Evolutionary conservation across 2,113 vertebrate species (phyloP).

Genomic region (Butastur rufipennis): DNA sequence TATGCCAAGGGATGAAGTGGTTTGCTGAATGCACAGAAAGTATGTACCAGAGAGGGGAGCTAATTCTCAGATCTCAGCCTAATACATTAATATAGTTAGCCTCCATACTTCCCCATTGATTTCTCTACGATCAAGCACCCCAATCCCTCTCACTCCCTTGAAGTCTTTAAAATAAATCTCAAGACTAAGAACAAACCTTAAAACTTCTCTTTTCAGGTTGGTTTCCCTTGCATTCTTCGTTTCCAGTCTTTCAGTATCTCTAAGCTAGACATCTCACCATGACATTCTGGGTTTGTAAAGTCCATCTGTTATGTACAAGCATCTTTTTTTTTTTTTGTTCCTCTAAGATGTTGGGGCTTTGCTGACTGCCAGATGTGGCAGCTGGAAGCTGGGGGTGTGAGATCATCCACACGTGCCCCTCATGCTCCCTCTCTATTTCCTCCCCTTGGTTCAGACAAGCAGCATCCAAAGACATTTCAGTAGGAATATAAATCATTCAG

Average conservation of each 20-base stretch:
- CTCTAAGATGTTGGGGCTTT: background rate
- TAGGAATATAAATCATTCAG: background rate
- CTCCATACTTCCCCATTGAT: background rate
- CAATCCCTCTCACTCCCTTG: background rate
- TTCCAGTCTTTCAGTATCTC: background rate
- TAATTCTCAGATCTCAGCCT: background rate
- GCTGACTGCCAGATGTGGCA: conserved; percentile 38
- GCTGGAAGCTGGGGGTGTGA: conserved; percentile 22
- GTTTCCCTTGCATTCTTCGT: background rate
- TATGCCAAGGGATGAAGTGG: background rate
- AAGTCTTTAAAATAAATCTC: background rate
- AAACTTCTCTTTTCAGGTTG: background rate
- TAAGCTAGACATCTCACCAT: accelerated
- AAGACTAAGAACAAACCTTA: background rate
- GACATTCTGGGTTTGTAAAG: background rate
- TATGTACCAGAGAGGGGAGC: background rate
- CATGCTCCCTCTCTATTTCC: background rate
- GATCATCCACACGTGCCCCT: conserved; percentile 25
- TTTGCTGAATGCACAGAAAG: background rate
- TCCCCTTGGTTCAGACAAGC: background rate
- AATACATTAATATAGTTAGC: background rate
- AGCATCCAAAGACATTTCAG: background rate
- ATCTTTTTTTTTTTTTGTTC: background rate
- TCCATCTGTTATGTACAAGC: background rate
- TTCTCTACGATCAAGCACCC: background rate